These are phyloP conservation scores for Mythimna impura DNA, from an alignment of 2,888 invertebrate species.

Conservation along the genomic window DNA sequence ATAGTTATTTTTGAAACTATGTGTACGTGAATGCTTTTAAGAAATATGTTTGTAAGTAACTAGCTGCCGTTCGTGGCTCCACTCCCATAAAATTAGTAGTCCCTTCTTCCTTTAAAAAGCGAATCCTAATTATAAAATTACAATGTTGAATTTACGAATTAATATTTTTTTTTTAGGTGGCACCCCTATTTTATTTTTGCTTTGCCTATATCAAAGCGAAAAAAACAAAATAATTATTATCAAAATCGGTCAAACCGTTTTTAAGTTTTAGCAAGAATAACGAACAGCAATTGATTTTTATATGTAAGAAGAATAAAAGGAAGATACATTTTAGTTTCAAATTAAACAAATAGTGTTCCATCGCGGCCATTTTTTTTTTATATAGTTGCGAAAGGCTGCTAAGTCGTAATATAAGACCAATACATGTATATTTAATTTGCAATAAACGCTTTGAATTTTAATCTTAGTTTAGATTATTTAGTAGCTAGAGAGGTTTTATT, in stretches of 20 bases:
- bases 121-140: too few species aligned
- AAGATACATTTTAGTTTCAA: background rate
- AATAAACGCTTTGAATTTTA: background rate
- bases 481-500: background rate
- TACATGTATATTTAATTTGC: background rate
- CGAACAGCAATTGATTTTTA: too few species aligned
- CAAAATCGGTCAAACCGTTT: too few species aligned
- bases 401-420: background rate
- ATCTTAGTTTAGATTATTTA: background rate
- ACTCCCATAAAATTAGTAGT: too few species aligned
- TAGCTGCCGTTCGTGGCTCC: too few species aligned
- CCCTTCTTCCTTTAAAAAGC: too few species aligned
- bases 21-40: background rate
- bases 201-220: background rate
- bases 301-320: background rate
- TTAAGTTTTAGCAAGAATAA: too few species aligned
- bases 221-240: background rate
- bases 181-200: too few species aligned
- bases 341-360: background rate
- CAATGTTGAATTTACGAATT: too few species aligned
- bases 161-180: too few species aligned
- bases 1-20: constrained; percentile 8
- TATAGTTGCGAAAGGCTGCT: background rate
- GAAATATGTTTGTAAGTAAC: too few species aligned
- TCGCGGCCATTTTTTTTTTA: background rate